Evolutionary conservation across 2,888 invertebrate genomes (phyloP).

Genomic region (Sphaeridia pumilis): DNA sequence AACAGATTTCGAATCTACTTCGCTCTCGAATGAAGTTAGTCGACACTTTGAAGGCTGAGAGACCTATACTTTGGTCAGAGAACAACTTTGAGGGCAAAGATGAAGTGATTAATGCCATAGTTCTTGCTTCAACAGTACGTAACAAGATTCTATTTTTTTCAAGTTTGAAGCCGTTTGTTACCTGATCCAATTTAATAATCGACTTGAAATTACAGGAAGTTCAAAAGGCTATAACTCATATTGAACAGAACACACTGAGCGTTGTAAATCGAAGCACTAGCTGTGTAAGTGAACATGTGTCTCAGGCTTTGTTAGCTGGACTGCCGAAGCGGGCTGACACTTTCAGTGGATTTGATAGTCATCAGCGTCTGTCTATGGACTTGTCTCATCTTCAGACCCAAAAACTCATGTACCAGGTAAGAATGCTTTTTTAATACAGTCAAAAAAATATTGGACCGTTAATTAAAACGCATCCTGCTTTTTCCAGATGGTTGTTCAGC

Average conservation of each 20-base stretch:
- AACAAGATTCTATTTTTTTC: neutral
- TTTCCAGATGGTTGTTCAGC: conserved; percentile 31
- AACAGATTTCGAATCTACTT: conserved; percentile 26
- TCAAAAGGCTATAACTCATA: conserved; percentile 25
- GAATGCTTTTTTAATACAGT: too few species aligned
- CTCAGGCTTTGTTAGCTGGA: conserved; percentile 71
- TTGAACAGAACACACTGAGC: conserved; percentile 24
- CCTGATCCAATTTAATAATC: neutral
- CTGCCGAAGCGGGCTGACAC: conserved; percentile 89
- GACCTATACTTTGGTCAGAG: conserved; percentile 31
- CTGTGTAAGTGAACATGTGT: conserved; percentile 86
- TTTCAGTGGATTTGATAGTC: conserved; percentile 80
- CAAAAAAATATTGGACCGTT: neutral
- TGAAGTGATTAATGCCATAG: conserved; percentile 27
- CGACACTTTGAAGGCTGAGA: conserved; percentile 29
- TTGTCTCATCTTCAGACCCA: conserved; percentile 17
- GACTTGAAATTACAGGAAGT: conserved; percentile 27
- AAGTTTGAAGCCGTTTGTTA: neutral
- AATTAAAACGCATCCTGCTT: neutral
- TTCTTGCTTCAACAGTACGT: conserved; percentile 28
- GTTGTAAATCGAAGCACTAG: conserved; percentile 59
- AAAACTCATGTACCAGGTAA: conserved; percentile 24
- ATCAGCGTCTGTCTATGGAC: conserved; percentile 28
- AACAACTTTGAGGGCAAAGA: conserved; percentile 32
- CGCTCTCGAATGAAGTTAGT: conserved; percentile 29